A percentile compares a stretch with the other conserved stretches of the same genome.
These are phyloP conservation scores for Aix galericulata DNA, from an alignment of 2,113 vertebrate genomes.

Conservation along the genomic window DNA sequence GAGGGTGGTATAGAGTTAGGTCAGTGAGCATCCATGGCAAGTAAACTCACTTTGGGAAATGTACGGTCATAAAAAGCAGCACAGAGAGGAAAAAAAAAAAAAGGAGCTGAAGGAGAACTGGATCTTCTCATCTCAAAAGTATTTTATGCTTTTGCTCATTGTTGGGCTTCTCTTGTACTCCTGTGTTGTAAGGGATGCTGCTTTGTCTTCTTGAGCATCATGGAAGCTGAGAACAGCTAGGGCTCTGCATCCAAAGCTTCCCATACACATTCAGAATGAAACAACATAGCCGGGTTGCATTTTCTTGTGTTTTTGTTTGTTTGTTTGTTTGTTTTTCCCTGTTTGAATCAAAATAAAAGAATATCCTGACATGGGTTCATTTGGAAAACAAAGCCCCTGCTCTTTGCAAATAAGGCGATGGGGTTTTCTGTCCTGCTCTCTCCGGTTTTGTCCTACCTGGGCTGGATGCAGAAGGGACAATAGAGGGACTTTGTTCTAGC, in stretches of 20 bases:
- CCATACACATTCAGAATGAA: background rate
- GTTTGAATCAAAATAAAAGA: background rate
- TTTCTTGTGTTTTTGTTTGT: background rate
- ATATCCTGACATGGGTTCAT: background rate
- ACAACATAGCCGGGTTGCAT: background rate
- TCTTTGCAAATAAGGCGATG: fast-evolving
- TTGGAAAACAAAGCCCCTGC: background rate
- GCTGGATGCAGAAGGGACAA: background rate
- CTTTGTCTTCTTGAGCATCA: background rate
- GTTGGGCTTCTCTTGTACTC: background rate
- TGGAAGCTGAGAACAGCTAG: background rate
- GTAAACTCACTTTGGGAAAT: background rate
- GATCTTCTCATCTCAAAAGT: background rate
- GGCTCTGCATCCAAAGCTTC: background rate
- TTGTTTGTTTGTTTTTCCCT: background rate
- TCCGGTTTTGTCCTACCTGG: background rate
- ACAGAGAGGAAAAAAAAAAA: background rate
- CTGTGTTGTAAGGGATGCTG: background rate
- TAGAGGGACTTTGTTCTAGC: background rate
- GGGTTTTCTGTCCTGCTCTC: background rate
- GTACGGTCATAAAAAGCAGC: background rate
- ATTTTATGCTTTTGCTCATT: background rate
- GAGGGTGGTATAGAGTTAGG: background rate
- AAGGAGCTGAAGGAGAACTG: background rate
- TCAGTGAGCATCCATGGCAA: background rate